Percentiles rank a stretch among this genome's conserved stretches.
phyloP scores from a whole-genome alignment of 1,140 invertebrate genomes.

The Metopolophium dirhodum region DNA sequence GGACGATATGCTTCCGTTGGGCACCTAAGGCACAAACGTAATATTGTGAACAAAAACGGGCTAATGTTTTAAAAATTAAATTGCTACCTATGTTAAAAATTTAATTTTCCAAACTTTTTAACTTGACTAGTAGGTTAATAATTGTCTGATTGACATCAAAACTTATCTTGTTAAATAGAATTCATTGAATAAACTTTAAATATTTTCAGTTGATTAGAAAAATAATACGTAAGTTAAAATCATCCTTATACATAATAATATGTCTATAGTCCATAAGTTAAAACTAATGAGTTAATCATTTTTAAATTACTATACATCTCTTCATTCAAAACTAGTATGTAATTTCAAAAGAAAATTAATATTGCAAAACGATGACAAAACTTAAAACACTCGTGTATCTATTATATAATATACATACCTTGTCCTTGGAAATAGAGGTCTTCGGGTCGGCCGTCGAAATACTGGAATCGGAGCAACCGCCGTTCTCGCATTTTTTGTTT shows the following conservation, averaged over 20 bases:
- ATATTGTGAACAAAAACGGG: not conserved
- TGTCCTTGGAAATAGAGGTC: not conserved
- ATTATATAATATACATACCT: slow-evolving; percentile 13
- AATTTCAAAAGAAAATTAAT: not conserved
- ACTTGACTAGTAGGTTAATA: not conserved
- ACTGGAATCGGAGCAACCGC: not conserved
- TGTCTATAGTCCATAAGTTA: no score
- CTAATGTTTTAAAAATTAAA: no score
- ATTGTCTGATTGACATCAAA: not conserved
- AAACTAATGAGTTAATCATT: not conserved
- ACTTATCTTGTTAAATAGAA: no score
- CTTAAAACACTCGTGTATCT: not conserved
- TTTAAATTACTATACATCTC: not conserved
- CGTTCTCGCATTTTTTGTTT: slow-evolving; percentile 30
- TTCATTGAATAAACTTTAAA: no score
- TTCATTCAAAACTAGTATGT: not conserved
- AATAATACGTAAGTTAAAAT: no score
- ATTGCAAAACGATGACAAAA: not conserved
- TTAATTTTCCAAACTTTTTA: not conserved
- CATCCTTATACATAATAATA: no score
- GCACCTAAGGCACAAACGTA: not conserved
- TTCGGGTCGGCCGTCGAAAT: not conserved
- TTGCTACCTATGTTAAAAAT: not conserved
- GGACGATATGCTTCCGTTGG: slow-evolving; percentile 73
- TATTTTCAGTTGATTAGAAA: no score